Percentiles rank a stretch among this genome's conserved stretches.
These are phyloP conservation scores for Neodon shergylaensis DNA, from an alignment of 2,113 vertebrate genomes.

Conservation along the genomic window DNA sequence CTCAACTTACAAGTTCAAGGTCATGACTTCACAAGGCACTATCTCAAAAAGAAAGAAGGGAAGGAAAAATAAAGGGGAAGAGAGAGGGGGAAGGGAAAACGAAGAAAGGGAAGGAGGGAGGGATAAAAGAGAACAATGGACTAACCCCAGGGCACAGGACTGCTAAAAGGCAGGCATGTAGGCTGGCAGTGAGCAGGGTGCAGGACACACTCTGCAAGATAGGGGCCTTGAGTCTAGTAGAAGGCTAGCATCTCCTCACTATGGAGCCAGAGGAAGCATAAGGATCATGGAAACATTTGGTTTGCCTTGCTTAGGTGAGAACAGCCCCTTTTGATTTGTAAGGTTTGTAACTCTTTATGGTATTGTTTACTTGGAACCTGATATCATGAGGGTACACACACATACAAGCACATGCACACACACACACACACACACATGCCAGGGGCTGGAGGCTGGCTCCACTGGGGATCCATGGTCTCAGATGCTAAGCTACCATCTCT, in stretches of 20 bases:
- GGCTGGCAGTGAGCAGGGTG: not conserved
- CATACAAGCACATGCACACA: not conserved
- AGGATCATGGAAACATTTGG: not conserved
- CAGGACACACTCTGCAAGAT: not conserved
- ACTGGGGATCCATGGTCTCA: too few relatives aligned
- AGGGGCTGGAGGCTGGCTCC: not conserved
- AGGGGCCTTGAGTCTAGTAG: not conserved
- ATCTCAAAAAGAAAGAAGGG: too few relatives aligned
- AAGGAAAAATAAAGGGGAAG: not conserved
- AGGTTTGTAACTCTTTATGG: not conserved
- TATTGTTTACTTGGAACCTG: not conserved
- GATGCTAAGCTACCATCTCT: not conserved
- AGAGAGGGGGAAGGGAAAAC: too few relatives aligned
- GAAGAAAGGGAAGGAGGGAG: not conserved
- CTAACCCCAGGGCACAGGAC: not conserved
- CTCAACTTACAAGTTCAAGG: not conserved
- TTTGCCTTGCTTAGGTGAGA: not conserved
- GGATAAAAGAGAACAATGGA: not conserved
- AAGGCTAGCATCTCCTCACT: fast-evolving
- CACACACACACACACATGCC: not conserved
- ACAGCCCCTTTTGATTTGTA: not conserved
- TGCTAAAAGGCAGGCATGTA: fast-evolving
- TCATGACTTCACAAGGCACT: not conserved
- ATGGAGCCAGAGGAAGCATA: too few relatives aligned
- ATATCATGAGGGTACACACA: not conserved